Conservation (phyloP, 2,888 invertebrate species). For the Nemapogon koenigi region DNA sequence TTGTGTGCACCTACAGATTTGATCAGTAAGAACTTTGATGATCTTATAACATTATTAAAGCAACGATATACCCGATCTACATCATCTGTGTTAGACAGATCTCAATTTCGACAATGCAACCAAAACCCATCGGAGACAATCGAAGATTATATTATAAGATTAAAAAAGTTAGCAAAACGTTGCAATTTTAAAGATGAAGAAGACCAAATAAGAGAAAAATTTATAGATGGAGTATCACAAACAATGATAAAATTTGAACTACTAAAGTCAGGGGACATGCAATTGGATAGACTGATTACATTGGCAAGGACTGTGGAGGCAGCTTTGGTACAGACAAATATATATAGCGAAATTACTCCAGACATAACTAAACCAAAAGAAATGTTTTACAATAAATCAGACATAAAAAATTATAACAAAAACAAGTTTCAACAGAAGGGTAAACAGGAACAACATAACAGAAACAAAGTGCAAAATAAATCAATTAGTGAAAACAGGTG, state of each 20-base stretch:
- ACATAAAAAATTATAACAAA: not conserved
- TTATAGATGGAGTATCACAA: not conserved
- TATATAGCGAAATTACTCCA: not conserved
- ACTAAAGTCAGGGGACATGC: slow-evolving; percentile 3
- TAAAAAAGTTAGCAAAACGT: slow-evolving; percentile 11
- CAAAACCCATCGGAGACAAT: slow-evolving; percentile 11
- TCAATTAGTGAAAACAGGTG: not conserved
- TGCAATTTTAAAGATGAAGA: slow-evolving; percentile 10
- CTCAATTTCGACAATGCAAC: slow-evolving; percentile 13
- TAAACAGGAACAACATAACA: not conserved
- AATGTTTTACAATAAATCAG: not conserved
- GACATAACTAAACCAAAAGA: too few relatives aligned
- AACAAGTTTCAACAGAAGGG: not conserved
- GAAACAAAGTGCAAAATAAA: not conserved
- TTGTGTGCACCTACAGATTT: not conserved
- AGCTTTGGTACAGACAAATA: not conserved
- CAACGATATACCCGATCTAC: not conserved
- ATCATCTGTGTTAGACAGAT: slow-evolving; percentile 3
- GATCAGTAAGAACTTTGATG: not conserved
- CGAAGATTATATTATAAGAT: slow-evolving; percentile 11
- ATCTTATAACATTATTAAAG: not conserved
- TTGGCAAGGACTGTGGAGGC: not conserved
- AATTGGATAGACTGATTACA: not conserved
- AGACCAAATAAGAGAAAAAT: slow-evolving; percentile 1
- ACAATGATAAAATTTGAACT: slow-evolving; percentile 11